These are phyloP conservation scores for Hipparchia semele DNA, from an alignment of 2,888 invertebrate genomes.

Conservation along the genomic window DNA sequence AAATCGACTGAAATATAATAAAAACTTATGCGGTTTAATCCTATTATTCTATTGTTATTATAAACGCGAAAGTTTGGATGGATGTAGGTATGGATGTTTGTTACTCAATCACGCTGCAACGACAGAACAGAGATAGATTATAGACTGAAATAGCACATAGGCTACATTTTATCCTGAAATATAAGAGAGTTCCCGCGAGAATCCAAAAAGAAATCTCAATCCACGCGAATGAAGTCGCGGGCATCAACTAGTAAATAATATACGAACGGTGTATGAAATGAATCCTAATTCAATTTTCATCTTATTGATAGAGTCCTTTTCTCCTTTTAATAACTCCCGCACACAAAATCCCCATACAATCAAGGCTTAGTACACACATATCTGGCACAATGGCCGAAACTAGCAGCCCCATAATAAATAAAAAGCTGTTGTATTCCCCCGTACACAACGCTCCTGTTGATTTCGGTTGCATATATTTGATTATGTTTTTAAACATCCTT, in stretches of 20 bases:
- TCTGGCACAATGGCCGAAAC: constrained; percentile 77
- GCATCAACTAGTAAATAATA: constrained; percentile 23
- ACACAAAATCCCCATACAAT: constrained; percentile 73
- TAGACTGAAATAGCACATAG: too few relatives aligned
- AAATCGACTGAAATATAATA: not conserved
- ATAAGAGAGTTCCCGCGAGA: too few relatives aligned
- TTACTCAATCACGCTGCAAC: too few relatives aligned
- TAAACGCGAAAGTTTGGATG: too few relatives aligned
- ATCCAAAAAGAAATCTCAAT: too few relatives aligned
- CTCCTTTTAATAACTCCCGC: constrained; percentile 46
- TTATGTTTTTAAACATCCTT: constrained; percentile 25
- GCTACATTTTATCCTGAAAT: too few relatives aligned
- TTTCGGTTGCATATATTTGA: constrained; percentile 42
- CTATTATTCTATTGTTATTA: too few relatives aligned
- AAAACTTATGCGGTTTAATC: constrained; percentile 54
- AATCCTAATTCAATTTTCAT: constrained; percentile 16
- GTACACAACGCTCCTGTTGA: constrained; percentile 52
- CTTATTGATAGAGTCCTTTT: constrained; percentile 7
- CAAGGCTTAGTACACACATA: constrained; percentile 64
- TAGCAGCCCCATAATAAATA: constrained; percentile 78
- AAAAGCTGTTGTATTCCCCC: constrained; percentile 66
- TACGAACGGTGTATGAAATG: not conserved
- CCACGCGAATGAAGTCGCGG: too few relatives aligned
- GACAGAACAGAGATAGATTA: too few relatives aligned
- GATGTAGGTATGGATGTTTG: too few relatives aligned